Evolutionary conservation across 1,140 invertebrate species (phyloP).

Genomic region (Centruroides sculpturatus): DNA sequence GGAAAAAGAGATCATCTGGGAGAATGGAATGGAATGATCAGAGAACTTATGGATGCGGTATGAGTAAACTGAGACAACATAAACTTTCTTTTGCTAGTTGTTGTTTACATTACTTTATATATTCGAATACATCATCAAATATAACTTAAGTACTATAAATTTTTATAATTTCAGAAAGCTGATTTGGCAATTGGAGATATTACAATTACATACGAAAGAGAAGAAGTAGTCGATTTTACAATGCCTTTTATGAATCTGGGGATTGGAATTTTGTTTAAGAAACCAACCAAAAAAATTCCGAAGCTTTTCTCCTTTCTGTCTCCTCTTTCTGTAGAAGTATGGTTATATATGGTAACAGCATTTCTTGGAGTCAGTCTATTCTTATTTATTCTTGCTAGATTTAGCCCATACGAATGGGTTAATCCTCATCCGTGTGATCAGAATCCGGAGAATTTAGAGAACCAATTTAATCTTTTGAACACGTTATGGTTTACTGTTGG

Average conservation of each 20-base stretch:
- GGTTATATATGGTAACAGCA: conserved; percentile 60
- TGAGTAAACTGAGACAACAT: conserved; percentile 9
- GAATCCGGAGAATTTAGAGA: conserved; percentile 19
- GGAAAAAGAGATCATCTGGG: conserved; percentile 14
- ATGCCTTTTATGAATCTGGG: conserved; percentile 45
- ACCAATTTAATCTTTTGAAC: conserved; percentile 30
- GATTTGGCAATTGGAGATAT: conserved; percentile 39
- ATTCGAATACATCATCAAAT: too few species aligned
- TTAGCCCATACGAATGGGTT: conserved; percentile 31
- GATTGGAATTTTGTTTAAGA: conserved; percentile 65
- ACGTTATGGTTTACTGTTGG: conserved; percentile 31
- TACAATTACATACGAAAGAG: conserved; percentile 37
- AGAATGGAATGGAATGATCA: conserved; percentile 22
- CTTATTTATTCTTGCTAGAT: conserved; percentile 31
- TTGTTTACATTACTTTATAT: too few species aligned
- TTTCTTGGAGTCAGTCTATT: conserved; percentile 31
- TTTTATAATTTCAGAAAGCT: conserved; percentile 29
- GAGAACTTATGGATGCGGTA: conserved; percentile 31
- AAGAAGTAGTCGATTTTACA: conserved; percentile 38
- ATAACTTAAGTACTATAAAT: too few species aligned
- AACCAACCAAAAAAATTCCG: conserved; percentile 53
- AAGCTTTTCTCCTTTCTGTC: conserved; percentile 75
- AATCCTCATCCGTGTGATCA: conserved; percentile 28
- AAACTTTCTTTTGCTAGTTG: too few species aligned
- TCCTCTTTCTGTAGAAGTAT: conserved; percentile 68